phyloP scores from a whole-genome alignment of 2,888 invertebrate genomes.

The Zygogramma bicolorata region DNA sequence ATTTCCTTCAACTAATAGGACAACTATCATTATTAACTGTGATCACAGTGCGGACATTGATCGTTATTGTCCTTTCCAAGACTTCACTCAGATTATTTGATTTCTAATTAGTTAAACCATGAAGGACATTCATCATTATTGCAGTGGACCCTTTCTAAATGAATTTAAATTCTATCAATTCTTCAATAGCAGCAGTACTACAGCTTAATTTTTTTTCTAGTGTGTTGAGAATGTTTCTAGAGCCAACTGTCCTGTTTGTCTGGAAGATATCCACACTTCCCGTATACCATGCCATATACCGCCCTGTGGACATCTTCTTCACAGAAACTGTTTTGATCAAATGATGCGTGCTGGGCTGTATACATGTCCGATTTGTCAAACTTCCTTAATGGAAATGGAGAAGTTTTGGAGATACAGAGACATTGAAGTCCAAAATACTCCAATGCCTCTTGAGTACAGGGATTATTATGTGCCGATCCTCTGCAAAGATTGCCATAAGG shows the following conservation, averaged over 20 bases:
- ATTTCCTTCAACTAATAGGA: too few relatives aligned
- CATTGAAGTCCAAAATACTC: conserved; percentile 83
- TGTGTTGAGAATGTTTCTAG: conserved; percentile 91
- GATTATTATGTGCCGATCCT: conserved; percentile 85
- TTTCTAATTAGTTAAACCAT: too few relatives aligned
- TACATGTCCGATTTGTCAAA: conserved; percentile 90
- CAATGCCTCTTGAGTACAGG: conserved; percentile 87
- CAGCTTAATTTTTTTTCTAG: conserved; percentile 67
- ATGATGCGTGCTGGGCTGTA: conserved; percentile 83
- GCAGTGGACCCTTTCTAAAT: too few relatives aligned
- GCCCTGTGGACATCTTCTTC: conserved; percentile 88
- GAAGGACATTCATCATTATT: too few relatives aligned
- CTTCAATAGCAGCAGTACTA: too few relatives aligned
- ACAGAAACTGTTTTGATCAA: conserved; percentile 87
- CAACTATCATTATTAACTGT: too few relatives aligned
- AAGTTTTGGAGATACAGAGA: conserved; percentile 87
- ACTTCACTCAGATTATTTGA: too few relatives aligned
- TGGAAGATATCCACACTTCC: conserved; percentile 92
- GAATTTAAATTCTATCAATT: too few relatives aligned
- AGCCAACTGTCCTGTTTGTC: conserved; percentile 89
- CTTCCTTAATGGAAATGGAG: conserved; percentile 89
- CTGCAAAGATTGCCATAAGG: conserved; percentile 94
- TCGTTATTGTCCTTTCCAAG: too few relatives aligned
- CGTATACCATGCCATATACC: conserved; percentile 91
- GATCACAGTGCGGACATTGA: too few relatives aligned